These are phyloP conservation scores for Amyelois transitella DNA, from an alignment of 1,140 invertebrate species.

Conservation along the genomic window DNA sequence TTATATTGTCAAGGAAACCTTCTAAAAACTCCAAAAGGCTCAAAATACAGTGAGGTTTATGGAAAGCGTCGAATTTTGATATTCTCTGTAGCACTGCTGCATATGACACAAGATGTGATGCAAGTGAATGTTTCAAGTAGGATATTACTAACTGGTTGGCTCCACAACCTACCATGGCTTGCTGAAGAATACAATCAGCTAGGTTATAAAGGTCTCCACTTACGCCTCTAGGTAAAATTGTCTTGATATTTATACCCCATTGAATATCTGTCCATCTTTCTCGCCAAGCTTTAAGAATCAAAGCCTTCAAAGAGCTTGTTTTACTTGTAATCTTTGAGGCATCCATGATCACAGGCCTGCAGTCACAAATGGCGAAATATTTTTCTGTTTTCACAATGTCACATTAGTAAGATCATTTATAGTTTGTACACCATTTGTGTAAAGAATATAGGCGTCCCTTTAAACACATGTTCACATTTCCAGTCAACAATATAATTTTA, in stretches of 20 bases:
- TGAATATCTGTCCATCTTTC: conserved; percentile 95
- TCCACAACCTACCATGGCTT: conserved; percentile 92
- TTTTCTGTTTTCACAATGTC: neutral
- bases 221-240: conserved; percentile 87
- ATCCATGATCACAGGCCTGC: conserved; percentile 74
- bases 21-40: conserved; percentile 91
- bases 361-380: neutral
- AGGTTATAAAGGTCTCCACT: conserved; percentile 94
- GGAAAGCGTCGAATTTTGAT: conserved; percentile 90
- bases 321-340: conserved; percentile 85
- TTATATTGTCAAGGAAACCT: conserved; percentile 82
- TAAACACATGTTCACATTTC: too few species aligned
- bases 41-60: conserved; percentile 91
- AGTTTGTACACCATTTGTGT: too few species aligned
- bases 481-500: neutral
- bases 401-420: neutral
- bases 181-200: conserved; percentile 93
- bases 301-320: conserved; percentile 88
- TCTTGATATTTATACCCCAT: conserved; percentile 97
- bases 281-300: conserved; percentile 92
- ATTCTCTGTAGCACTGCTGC: conserved; percentile 91
- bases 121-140: conserved; percentile 93
- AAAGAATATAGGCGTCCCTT: too few species aligned
- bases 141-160: conserved; percentile 93
- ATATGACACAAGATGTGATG: conserved; percentile 92